A percentile compares a stretch with the other conserved stretches of the same genome.
phyloP scores from a whole-genome alignment of 1,140 invertebrate species.

The Himalopsyche phryganea region DNA sequence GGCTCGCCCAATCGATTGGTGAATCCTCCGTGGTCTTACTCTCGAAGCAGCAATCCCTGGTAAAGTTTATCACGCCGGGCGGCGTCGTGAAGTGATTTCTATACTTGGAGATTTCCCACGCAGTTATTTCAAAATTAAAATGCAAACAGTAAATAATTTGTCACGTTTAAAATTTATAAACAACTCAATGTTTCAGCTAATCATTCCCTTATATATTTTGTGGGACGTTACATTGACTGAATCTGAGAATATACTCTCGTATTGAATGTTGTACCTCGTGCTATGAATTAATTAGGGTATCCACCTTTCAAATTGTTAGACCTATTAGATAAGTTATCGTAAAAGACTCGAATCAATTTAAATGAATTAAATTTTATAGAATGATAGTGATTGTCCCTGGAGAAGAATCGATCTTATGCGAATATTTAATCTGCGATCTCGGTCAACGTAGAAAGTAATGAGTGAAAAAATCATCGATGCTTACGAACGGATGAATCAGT shows the following conservation, averaged over 20 bases:
- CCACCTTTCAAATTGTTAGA: slow-evolving; percentile 3
- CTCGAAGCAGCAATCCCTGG: too few relatives aligned
- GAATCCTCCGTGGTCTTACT: too few relatives aligned
- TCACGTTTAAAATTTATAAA: neutral
- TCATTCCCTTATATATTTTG: neutral
- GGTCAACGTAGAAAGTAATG: neutral
- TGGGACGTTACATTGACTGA: neutral
- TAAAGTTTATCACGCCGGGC: too few relatives aligned
- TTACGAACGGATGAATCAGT: neutral
- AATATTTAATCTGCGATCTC: slow-evolving; percentile 2
- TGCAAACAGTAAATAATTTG: neutral
- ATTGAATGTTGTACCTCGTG: slow-evolving; percentile 17
- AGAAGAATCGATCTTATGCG: slow-evolving; percentile 7
- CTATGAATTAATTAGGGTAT: slow-evolving; percentile 1
- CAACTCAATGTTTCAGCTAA: neutral
- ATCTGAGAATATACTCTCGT: neutral
- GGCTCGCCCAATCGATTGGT: too few relatives aligned
- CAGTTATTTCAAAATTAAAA: neutral
- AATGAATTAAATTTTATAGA: slow-evolving; percentile 2
- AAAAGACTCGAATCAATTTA: neutral
- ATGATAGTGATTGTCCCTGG: slow-evolving; percentile 14
- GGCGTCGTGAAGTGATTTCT: too few relatives aligned
- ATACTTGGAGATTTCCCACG: neutral
- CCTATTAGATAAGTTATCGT: neutral
- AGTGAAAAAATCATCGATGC: slow-evolving; percentile 4